Conservation (phyloP, 2,888 invertebrate genomes). For the Neuroscelio doddi region DNA sequence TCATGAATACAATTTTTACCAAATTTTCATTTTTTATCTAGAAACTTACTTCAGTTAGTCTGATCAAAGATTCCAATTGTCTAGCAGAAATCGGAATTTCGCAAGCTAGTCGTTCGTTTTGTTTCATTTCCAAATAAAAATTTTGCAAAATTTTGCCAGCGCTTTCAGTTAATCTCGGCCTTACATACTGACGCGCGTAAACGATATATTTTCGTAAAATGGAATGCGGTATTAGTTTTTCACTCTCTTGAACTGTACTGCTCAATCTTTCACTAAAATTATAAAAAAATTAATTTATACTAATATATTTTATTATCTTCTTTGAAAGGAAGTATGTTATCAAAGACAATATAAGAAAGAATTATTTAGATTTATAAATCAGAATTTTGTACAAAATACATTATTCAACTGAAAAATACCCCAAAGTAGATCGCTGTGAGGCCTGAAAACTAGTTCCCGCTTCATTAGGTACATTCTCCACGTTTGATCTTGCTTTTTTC, state of each 20-base stretch:
- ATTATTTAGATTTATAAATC: too few species aligned
- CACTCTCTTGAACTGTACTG: constrained; percentile 73
- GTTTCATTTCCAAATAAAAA: constrained; percentile 87
- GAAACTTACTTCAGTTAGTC: constrained; percentile 80
- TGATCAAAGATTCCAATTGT: constrained; percentile 90
- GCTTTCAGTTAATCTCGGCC: constrained; percentile 82
- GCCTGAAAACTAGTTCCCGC: too few species aligned
- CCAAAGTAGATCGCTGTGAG: too few species aligned
- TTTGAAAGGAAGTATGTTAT: too few species aligned
- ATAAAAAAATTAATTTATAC: too few species aligned
- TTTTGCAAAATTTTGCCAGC: constrained; percentile 82
- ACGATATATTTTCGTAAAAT: constrained; percentile 92
- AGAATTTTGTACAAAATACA: too few species aligned
- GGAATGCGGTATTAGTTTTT: constrained; percentile 82
- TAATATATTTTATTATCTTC: too few species aligned
- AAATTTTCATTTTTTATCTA: constrained; percentile 9
- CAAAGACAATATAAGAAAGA: too few species aligned
- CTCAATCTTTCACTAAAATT: constrained; percentile 48
- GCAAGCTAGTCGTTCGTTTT: constrained; percentile 76
- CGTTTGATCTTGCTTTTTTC: constrained; percentile 34
- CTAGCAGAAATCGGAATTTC: constrained; percentile 86
- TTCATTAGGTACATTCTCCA: neutral
- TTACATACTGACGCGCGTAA: constrained; percentile 90
- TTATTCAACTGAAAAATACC: too few species aligned
- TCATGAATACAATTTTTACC: neutral